Percentiles rank a stretch among this genome's conserved stretches.
These are phyloP conservation scores for Pachliopta kotzebuea DNA, from an alignment of 2,888 invertebrate species.

Conservation along the genomic window DNA sequence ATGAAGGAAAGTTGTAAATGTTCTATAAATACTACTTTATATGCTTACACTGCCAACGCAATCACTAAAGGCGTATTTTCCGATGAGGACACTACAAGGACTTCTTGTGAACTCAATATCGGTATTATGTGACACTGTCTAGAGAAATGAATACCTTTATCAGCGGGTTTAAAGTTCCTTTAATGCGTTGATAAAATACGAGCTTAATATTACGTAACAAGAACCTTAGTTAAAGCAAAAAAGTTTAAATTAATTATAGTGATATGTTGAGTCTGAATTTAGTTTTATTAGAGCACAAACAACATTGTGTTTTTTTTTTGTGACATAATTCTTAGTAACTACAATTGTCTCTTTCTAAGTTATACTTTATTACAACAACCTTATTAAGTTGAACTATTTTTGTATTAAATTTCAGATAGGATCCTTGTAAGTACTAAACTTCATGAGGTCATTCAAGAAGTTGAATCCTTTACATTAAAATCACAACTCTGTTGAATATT, in stretches of 20 bases:
- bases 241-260: not conserved
- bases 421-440: too few species aligned
- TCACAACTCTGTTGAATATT: not conserved
- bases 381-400: too few species aligned
- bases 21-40: not conserved
- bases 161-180: not conserved
- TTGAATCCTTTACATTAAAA: not conserved
- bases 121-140: conserved; percentile 23
- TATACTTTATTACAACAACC: too few species aligned
- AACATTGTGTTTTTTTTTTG: too few species aligned
- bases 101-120: conserved; percentile 18
- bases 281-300: too few species aligned
- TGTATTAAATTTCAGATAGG: too few species aligned
- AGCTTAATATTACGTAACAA: not conserved
- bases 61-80: conserved; percentile 10
- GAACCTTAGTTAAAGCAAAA: not conserved
- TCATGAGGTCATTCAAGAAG: too few species aligned
- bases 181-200: not conserved
- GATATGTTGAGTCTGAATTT: not conserved
- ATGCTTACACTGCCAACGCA: not conserved
- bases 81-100: conserved; percentile 23
- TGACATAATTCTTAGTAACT: too few species aligned
- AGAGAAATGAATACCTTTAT: conserved; percentile 9
- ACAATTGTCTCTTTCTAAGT: too few species aligned
- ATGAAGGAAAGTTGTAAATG: too few species aligned